Evolutionary conservation across 2,888 invertebrate species (phyloP).

Genomic region (Andricus quercusramuli): DNA sequence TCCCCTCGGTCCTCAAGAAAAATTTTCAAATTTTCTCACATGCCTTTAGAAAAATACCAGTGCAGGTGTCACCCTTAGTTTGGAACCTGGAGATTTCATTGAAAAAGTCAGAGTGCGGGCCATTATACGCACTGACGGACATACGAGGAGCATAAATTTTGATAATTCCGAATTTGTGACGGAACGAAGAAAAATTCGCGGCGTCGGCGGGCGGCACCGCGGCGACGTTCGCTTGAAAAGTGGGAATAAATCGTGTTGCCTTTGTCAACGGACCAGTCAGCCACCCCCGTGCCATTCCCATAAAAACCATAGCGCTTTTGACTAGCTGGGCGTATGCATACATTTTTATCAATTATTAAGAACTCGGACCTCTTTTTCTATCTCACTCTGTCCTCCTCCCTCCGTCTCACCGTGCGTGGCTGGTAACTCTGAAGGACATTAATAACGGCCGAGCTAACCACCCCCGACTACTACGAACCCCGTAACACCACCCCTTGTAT

Average conservation of each 20-base stretch:
- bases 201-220: conserved; percentile 54
- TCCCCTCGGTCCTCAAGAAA: too few species aligned
- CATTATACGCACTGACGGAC: conserved; percentile 55
- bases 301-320: conserved; percentile 59
- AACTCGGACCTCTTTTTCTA: conserved; percentile 66
- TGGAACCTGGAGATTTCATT: conserved; percentile 50
- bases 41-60: not conserved
- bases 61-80: not conserved
- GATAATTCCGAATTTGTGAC: conserved; percentile 76
- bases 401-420: conserved; percentile 50
- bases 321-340: conserved; percentile 70
- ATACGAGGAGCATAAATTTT: conserved; percentile 72
- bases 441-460: conserved; percentile 72
- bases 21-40: not conserved
- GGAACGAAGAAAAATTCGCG: conserved; percentile 76
- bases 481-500: conserved; percentile 48
- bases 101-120: conserved; percentile 51
- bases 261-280: conserved; percentile 68
- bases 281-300: conserved; percentile 46
- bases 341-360: conserved; percentile 79
- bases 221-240: conserved; percentile 68
- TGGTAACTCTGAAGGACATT: conserved; percentile 67
- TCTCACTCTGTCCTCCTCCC: conserved; percentile 52
- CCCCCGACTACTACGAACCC: conserved; percentile 62
- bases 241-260: conserved; percentile 76